Base-by-base conservation (phyloP, 2,888 invertebrate species). In the Cinara cedri region DNA sequence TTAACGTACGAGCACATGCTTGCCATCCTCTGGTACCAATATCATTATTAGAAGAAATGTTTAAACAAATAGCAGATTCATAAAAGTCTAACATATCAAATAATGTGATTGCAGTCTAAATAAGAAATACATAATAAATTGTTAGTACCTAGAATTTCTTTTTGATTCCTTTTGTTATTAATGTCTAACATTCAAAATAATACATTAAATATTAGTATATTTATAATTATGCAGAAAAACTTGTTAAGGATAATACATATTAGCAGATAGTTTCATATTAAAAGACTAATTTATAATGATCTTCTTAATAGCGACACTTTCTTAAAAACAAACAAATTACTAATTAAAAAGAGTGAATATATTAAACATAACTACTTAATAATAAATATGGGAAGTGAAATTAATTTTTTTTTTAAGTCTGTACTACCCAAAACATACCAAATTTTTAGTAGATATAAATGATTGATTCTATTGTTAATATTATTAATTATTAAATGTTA, bases 81-180 rank as follows among this genome's bases (percentile, higher is more conserved):
- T 96, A 96, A 86, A 93, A 96, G 85, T 96, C 96, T 82, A 96
- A 89, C 93, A 96, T 95, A 86, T 96, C 95, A 85, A 94, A 95
- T 75, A 96, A 86, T 62, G 94, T 92, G 83, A 93, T 92, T 60
- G 91, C 88, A 81, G 89, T 87, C 87, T 84, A 81, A 49, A 82
- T 81, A 68, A 81, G 21, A 68, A 26, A 82, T 80, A 11, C 19
- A 24, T n/a, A n/a, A 21, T n/a, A 55, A 34, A 9, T 21, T 55
- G 21, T 21, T 19, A n/a, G 19, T 21, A 65, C 21, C n/a, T n/a
- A n/a, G n/a, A n/a, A 62, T 62, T 62, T 34, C n/a, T 3, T 62
- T 62, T 34, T 8, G 1, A 62, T n/a, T 42, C n/a, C 13, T 34
- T 62, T 62, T 1, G 4, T 62, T n/a, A 16, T 51, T 34, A 34